Evolutionary conservation across 1,140 invertebrate genomes (phyloP).

Genomic region (Bombus breviceps): DNA sequence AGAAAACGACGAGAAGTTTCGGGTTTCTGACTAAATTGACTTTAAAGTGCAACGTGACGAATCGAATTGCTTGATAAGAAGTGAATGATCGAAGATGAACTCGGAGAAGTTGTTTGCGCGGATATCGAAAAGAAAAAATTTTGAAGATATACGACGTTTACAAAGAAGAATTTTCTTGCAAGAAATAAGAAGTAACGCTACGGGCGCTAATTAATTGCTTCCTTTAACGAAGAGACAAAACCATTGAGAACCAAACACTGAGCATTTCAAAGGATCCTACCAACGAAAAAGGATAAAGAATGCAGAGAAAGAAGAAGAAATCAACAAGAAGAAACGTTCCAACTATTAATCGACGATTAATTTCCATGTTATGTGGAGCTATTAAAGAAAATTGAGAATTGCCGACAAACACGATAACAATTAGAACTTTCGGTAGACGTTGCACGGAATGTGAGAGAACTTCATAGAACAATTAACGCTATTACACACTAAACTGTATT

Average conservation of each 20-base stretch:
- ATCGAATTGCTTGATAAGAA: neutral
- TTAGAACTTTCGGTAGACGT: conserved; percentile 11
- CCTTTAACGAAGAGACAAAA: neutral
- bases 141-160: too few species aligned
- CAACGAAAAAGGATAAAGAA: neutral
- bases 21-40: neutral
- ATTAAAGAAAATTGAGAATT: neutral
- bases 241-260: neutral
- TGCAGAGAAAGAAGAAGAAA: neutral
- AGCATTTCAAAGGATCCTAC: neutral
- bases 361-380: neutral
- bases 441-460: conserved; percentile 57
- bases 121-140: neutral
- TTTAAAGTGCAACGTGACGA: neutral
- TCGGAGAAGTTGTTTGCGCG: neutral
- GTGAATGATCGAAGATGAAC: neutral
- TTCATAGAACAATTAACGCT: conserved; percentile 29
- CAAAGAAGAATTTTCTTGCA: too few species aligned
- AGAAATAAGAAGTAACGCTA: neutral
- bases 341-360: neutral
- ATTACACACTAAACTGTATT: conserved; percentile 21
- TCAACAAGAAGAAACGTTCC: neutral
- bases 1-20: neutral
- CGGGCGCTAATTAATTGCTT: neutral
- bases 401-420: neutral